Percentiles rank a stretch among this genome's conserved stretches.
phyloP scores from a whole-genome alignment of 2,113 vertebrate species.

The Thoracochromis brauschi region DNA sequence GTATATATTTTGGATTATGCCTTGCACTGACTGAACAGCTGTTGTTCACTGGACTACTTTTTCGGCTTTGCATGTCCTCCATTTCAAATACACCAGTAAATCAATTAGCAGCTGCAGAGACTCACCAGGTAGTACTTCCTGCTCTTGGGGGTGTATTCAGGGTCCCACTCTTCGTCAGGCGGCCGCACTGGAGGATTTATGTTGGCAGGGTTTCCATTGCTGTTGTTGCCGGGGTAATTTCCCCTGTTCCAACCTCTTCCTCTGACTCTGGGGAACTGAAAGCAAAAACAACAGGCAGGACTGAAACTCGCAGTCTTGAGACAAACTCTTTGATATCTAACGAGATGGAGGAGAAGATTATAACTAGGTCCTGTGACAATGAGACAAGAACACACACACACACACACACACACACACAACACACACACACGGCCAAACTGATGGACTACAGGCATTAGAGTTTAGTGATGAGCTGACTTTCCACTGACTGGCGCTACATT shows the following conservation, averaged over 20 bases:
- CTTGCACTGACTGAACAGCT: neutral
- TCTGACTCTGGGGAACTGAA: conserved; percentile 84
- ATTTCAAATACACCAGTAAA: neutral
- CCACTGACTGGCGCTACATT: conserved; percentile 20
- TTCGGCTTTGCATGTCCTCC: neutral
- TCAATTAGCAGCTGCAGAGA: neutral
- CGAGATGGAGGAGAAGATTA: neutral
- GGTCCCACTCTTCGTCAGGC: conserved; percentile 95
- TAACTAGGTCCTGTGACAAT: neutral
- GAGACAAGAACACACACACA: neutral
- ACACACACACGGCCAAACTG: neutral
- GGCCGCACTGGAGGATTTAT: conserved; percentile 74
- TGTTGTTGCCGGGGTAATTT: conserved; percentile 83
- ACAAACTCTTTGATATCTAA: neutral
- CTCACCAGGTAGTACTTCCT: conserved; percentile 98
- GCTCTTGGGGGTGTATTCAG: conserved; percentile 97
- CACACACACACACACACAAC: neutral
- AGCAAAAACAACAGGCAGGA: neutral
- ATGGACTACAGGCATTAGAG: neutral
- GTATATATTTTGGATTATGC: neutral
- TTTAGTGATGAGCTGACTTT: neutral
- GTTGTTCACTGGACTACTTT: neutral
- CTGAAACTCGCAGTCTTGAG: neutral
- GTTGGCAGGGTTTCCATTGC: conserved; percentile 80
- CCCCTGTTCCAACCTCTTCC: conserved; percentile 94